Percentiles rank a stretch among this genome's conserved stretches.
phyloP scores from a whole-genome alignment of 2,797 vertebrate species.

The Leptodon cayanensis region DNA sequence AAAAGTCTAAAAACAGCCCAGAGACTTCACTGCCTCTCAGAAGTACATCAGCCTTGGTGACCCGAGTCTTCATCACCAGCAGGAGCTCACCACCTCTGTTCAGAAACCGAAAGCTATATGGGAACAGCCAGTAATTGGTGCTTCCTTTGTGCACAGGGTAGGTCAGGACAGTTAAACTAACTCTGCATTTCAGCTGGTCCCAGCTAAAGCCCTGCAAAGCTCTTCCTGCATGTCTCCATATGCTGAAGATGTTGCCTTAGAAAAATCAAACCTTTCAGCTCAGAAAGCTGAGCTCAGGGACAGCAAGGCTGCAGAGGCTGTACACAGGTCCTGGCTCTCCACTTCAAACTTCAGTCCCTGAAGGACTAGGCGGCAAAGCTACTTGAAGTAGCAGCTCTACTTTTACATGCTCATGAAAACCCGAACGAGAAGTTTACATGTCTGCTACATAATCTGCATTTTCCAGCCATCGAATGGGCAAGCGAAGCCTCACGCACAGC shows the following conservation, averaged over 20 bases:
- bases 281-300: not conserved
- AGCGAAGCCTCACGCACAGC: rapidly evolving
- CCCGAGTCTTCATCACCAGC: not conserved
- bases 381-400: not conserved
- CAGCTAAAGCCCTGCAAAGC: not conserved
- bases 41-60: not conserved
- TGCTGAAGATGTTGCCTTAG: not conserved
- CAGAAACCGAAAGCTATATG: not conserved
- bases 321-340: not conserved
- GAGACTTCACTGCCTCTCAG: not conserved
- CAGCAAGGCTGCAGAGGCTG: not conserved
- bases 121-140: not conserved
- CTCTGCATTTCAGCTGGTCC: not conserved
- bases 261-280: not conserved
- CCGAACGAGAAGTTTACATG: rapidly evolving
- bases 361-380: not conserved
- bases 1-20: not conserved
- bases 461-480: not conserved
- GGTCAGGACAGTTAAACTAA: not conserved
- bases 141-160: not conserved
- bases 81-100: not conserved
- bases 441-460: not conserved
- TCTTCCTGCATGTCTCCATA: rapidly evolving
- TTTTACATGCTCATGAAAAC: not conserved
- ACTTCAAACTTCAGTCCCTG: not conserved